Percentiles rank a stretch among this genome's conserved stretches.
phyloP scores from a whole-genome alignment of 2,888 invertebrate species.

The Melanostoma mellinum region DNA sequence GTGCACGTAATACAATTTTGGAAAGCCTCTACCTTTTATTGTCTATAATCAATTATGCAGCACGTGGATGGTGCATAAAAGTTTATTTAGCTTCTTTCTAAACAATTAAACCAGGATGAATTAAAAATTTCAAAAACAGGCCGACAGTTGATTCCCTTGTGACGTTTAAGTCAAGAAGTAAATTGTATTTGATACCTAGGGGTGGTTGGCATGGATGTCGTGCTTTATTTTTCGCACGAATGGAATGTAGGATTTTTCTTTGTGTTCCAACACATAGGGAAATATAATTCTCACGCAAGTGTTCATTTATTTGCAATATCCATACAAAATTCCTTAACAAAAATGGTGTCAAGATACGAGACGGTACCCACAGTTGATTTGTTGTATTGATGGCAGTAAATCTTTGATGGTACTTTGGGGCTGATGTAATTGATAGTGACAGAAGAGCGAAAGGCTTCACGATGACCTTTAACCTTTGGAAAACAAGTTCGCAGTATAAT shows the following conservation, averaged over 20 bases:
- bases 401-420: not conserved
- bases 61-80: constrained; percentile 27
- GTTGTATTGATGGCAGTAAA: not conserved
- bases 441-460: no score
- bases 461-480: no score
- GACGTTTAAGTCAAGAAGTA: constrained; percentile 1
- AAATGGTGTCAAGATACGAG: constrained; percentile 9
- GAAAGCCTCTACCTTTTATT: constrained; percentile 17
- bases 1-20: constrained; percentile 25
- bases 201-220: constrained; percentile 7
- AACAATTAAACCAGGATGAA: constrained; percentile 1
- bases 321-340: constrained; percentile 9
- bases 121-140: not conserved
- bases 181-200: constrained; percentile 23
- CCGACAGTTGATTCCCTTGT: not conserved
- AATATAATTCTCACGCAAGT: constrained; percentile 13
- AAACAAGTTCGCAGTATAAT: no score
- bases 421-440: no score
- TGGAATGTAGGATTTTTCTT: not conserved
- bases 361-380: not conserved
- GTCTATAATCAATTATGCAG: constrained; percentile 20
- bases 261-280: not conserved
- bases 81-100: not conserved
- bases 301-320: constrained; percentile 12
- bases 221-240: constrained; percentile 16